phyloP scores from a whole-genome alignment of 1,140 invertebrate genomes.

The Conus ventricosus region DNA sequence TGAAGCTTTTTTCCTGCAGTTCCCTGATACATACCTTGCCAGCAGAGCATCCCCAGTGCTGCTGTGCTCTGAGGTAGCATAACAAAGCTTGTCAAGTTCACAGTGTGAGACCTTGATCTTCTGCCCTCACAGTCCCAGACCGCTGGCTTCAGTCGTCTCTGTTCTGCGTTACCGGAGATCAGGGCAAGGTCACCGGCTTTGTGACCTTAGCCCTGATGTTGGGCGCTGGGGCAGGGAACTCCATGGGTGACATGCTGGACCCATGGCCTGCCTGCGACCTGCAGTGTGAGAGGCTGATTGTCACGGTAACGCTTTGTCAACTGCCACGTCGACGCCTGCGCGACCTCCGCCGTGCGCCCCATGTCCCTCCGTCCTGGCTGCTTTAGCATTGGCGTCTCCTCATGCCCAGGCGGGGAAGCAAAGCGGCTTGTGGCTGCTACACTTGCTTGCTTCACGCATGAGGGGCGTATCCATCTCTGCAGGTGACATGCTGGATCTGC shows the following conservation, averaged over 20 bases:
- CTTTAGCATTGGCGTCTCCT: neutral
- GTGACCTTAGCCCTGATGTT: slow-evolving; percentile 29
- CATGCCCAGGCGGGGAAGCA: neutral
- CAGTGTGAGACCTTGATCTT: slow-evolving; percentile 22
- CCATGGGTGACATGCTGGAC: slow-evolving; percentile 46
- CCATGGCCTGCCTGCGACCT: slow-evolving; percentile 33
- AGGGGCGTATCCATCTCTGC: slow-evolving; percentile 7
- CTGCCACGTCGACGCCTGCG: neutral
- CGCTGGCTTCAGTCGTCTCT: slow-evolving; percentile 27
- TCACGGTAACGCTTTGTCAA: slow-evolving; percentile 23
- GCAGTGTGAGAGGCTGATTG: slow-evolving; percentile 20
- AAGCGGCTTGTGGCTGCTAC: slow-evolving; percentile 9
- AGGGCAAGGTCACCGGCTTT: slow-evolving; percentile 17
- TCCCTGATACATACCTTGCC: neutral
- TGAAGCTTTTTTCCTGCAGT: too few relatives aligned
- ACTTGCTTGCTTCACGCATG: neutral
- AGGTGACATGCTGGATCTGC: slow-evolving; percentile 49
- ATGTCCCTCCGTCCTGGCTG: slow-evolving; percentile 24
- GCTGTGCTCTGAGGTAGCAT: neutral
- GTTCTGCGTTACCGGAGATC: slow-evolving; percentile 29
- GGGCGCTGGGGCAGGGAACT: slow-evolving; percentile 26
- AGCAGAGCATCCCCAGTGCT: neutral
- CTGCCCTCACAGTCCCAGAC: slow-evolving; percentile 6
- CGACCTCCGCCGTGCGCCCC: neutral
- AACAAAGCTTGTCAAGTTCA: neutral